phyloP scores from a whole-genome alignment of 2,113 vertebrate genomes.

The Podarcis cretensis region DNA sequence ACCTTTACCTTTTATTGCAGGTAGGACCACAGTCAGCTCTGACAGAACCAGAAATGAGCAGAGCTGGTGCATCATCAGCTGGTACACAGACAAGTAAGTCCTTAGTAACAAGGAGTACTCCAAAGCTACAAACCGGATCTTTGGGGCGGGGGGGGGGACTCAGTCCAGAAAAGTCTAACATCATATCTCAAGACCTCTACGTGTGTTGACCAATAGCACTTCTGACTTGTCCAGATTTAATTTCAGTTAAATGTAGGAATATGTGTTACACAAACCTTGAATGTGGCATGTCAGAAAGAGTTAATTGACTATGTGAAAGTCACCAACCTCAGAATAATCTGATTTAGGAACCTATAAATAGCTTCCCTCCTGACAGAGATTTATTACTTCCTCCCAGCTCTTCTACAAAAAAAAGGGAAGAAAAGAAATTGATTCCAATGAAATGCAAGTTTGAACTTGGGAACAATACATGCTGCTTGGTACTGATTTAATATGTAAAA shows the following conservation, averaged over 20 bases:
- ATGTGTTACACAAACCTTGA: neutral
- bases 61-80: no score
- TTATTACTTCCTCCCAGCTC: constrained; percentile 15
- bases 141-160: no score
- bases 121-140: no score
- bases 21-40: no score
- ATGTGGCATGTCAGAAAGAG: constrained; percentile 10
- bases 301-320: constrained; percentile 1
- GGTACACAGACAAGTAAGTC: no score
- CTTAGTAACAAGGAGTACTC: no score
- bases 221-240: neutral
- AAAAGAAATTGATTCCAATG: neutral
- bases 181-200: neutral
- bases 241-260: neutral
- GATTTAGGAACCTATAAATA: constrained; percentile 44
- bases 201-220: neutral
- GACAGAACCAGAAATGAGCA: no score
- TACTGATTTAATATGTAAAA: neutral
- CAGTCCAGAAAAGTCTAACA: no score
- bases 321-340: constrained; percentile 20
- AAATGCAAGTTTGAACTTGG: neutral
- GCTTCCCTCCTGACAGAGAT: constrained; percentile 43
- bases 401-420: constrained; percentile 19
- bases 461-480: neutral
- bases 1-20: no score